Evolutionary conservation across 2,888 invertebrate genomes (phyloP).

Genomic region (Drosophila anomelani): DNA sequence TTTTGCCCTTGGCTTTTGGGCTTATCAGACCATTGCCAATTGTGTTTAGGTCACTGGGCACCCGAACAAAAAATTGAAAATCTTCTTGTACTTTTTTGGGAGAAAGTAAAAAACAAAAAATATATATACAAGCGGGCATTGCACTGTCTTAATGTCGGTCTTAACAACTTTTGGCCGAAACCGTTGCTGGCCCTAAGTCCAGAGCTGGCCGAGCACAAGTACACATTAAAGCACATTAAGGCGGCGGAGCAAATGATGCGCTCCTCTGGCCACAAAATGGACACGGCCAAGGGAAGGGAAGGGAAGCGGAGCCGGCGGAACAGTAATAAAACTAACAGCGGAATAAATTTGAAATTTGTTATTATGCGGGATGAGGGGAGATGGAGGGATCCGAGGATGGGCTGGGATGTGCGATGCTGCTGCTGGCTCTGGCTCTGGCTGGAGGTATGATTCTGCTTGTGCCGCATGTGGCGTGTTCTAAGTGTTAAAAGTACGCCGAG

Average conservation of each 20-base stretch:
- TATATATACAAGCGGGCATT: conserved; percentile 36
- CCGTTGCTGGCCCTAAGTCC: conserved; percentile 69
- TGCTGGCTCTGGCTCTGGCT: not conserved
- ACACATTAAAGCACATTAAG: conserved; percentile 79
- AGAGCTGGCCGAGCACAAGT: conserved; percentile 62
- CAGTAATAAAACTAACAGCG: conserved; percentile 49
- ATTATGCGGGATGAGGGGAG: conserved; percentile 40
- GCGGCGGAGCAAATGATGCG: conserved; percentile 76
- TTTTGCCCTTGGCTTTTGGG: conserved; percentile 38
- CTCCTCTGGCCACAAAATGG: conserved; percentile 77
- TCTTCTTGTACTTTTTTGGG: conserved; percentile 35
- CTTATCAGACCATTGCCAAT: conserved; percentile 75
- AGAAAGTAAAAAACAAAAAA: conserved; percentile 62
- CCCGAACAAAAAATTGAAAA: conserved; percentile 26
- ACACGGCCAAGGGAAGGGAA: conserved; percentile 9
- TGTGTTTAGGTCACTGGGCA: conserved; percentile 79
- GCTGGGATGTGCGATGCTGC: conserved; percentile 19
- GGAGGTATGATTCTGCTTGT: not conserved
- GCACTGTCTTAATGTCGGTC: conserved; percentile 73
- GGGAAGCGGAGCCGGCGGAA: conserved; percentile 4
- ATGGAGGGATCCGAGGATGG: not conserved
- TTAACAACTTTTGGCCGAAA: conserved; percentile 67
- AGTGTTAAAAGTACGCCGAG: conserved; percentile 77
- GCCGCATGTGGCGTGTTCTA: conserved; percentile 62
- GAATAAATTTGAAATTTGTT: conserved; percentile 80